Evolutionary conservation across 2,113 vertebrate species (phyloP).

Genomic region (Chauna torquata): DNA sequence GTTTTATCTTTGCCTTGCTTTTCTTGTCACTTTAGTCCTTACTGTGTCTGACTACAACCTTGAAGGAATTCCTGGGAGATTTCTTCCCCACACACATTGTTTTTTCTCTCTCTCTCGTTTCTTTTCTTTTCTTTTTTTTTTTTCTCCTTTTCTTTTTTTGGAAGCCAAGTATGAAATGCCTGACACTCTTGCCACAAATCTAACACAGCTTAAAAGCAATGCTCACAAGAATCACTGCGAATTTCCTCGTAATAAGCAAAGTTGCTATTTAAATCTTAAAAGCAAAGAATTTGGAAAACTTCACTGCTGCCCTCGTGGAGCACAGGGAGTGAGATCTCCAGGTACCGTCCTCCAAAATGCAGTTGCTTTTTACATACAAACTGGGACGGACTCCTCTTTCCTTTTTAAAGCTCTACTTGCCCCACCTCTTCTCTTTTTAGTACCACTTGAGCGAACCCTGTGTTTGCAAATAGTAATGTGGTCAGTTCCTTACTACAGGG

Average conservation of each 20-base stretch:
- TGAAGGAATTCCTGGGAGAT: slow-evolving; percentile 55
- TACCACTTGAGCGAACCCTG: slow-evolving; percentile 75
- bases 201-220: slow-evolving; percentile 78
- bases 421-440: slow-evolving; percentile 74
- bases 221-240: slow-evolving; percentile 18
- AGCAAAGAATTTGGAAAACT: background rate
- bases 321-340: background rate
- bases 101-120: background rate
- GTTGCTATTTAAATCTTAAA: background rate
- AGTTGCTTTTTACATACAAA: slow-evolving; percentile 30
- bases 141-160: slow-evolving; percentile 69
- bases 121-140: background rate
- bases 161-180: slow-evolving; percentile 94
- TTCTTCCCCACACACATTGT: background rate
- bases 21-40: slow-evolving; percentile 45
- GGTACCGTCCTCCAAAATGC: background rate
- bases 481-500: slow-evolving; percentile 58
- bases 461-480: slow-evolving; percentile 74
- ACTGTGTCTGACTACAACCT: slow-evolving; percentile 19
- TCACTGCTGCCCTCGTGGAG: background rate
- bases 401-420: slow-evolving; percentile 75
- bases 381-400: slow-evolving; percentile 42
- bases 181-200: slow-evolving; percentile 86
- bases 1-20: slow-evolving; percentile 40
- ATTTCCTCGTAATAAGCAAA: background rate